Evolutionary conservation across 2,797 vertebrate species (phyloP).

Genomic region (Rousettus madagascariensis): DNA sequence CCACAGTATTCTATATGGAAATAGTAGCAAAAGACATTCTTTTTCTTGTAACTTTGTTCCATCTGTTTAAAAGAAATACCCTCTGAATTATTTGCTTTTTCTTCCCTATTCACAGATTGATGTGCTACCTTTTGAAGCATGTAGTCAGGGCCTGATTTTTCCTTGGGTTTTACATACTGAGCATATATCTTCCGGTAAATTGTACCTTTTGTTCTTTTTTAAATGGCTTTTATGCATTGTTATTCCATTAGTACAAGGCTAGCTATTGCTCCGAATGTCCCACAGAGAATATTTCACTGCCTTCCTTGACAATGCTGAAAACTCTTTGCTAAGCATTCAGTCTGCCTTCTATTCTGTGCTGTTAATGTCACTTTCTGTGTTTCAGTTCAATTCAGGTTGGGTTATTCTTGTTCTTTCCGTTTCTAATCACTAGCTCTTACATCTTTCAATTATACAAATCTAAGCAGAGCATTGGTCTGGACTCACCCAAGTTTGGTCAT

Average conservation of each 20-base stretch:
- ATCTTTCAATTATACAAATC: neutral
- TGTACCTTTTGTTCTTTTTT: constrained; percentile 64
- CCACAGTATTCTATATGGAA: neutral
- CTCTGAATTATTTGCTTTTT: constrained; percentile 27
- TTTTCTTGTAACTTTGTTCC: constrained; percentile 18
- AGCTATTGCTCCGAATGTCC: constrained; percentile 1
- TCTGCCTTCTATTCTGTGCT: neutral
- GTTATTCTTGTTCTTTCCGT: neutral
- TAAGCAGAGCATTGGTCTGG: neutral
- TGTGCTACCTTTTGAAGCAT: constrained; percentile 45
- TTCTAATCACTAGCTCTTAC: neutral
- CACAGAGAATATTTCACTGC: constrained; percentile 33
- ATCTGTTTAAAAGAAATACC: constrained; percentile 24
- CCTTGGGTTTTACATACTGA: constrained; percentile 53
- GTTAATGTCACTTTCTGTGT: neutral
- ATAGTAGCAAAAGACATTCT: neutral
- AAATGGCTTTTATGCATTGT: constrained; percentile 46
- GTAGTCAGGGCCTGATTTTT: constrained; percentile 57
- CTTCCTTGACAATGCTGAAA: neutral
- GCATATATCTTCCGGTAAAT: constrained; percentile 7
- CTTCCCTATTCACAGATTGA: neutral
- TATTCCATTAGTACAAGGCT: constrained; percentile 59
- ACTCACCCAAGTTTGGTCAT: neutral
- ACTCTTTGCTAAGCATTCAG: neutral
- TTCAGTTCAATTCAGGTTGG: neutral